These are phyloP conservation scores for Stegastes partitus DNA, from an alignment of 2,113 vertebrate genomes.

Conservation along the genomic window DNA sequence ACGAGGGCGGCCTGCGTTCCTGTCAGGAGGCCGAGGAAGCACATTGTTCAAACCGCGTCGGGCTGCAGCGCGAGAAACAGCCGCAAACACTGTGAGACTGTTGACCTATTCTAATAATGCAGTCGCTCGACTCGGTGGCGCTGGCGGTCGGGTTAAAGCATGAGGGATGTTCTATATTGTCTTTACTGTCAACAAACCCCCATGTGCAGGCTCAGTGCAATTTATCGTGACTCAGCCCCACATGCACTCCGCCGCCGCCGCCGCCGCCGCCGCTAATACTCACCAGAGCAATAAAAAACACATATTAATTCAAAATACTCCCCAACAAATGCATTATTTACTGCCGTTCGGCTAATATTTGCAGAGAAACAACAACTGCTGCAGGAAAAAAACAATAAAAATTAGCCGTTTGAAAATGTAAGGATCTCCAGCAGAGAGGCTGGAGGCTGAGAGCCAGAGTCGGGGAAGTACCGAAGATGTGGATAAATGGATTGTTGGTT, in stretches of 20 bases:
- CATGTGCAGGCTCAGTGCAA: neutral
- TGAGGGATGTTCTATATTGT: neutral
- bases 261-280: slow-evolving; percentile 6
- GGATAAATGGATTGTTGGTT: neutral
- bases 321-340: slow-evolving; percentile 13
- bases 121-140: too few species aligned
- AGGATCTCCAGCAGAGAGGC: neutral
- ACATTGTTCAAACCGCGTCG: slow-evolving; percentile 7
- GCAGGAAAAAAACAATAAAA: neutral
- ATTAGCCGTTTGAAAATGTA: slow-evolving; percentile 27
- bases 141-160: neutral
- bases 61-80: neutral
- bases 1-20: slow-evolving; percentile 14
- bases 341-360: slow-evolving; percentile 13
- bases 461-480: too few species aligned
- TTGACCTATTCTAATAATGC: neutral
- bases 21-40: slow-evolving; percentile 22
- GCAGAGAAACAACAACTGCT: neutral
- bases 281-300: neutral
- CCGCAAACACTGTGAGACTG: neutral
- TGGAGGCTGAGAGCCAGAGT: neutral
- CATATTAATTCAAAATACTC: neutral
- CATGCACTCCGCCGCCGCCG: neutral
- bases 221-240: neutral
- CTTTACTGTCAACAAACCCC: neutral